Evolutionary conservation across 2,797 vertebrate genomes (phyloP), one percentile per base, ranked within the genome.

Genomic region (Otus scops): DNA sequence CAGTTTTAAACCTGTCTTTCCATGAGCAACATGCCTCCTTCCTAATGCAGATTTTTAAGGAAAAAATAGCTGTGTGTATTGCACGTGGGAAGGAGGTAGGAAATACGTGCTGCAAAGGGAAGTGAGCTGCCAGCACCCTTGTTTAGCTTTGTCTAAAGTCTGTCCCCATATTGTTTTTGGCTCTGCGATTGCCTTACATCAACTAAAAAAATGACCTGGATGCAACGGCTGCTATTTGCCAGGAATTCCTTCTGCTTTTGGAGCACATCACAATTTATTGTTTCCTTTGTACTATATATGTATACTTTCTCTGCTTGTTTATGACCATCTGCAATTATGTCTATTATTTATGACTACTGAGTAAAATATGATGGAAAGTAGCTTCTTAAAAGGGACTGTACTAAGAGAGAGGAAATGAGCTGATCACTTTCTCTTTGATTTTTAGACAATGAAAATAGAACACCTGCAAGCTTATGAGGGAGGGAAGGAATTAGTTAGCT

Each of bases 271-370:
- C 83, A 65, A 41, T 76, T 89, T 82, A 88, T 87, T 76, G n/a
- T 91, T 96, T 91, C 71, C 81, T 92, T 87, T 95, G 79, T 92
- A 7, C 73, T 76, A 11, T 94, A 38, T 81, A 54, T 27, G 20
- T 80, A 10, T 81, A 76, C 68, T 92, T 95, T 94, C 60, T 88
- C 60, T 51, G 43, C 78, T 88, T 89, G 83, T 92, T 96, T 92
- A 39, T 21, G 74, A 34, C 63, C 76, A n/a, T 79, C 54, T 92
- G 88, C 82, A 89, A 88, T 95, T 88, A 88, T 43, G 81, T 93
- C 5, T 93, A 93, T 91, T 92, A 95, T 96, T 97, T 95, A 95
- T 95, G 88, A 93, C 64, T 50, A 51, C 74, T 34, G 89, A 90
- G 84, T 88, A 93, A 94, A 95, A 89, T 61, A 77, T 61, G 86